A percentile compares a stretch with the other conserved stretches of the same genome.
These are phyloP conservation scores for Asobara japonica DNA, from an alignment of 1,140 invertebrate genomes.

Conservation along the genomic window DNA sequence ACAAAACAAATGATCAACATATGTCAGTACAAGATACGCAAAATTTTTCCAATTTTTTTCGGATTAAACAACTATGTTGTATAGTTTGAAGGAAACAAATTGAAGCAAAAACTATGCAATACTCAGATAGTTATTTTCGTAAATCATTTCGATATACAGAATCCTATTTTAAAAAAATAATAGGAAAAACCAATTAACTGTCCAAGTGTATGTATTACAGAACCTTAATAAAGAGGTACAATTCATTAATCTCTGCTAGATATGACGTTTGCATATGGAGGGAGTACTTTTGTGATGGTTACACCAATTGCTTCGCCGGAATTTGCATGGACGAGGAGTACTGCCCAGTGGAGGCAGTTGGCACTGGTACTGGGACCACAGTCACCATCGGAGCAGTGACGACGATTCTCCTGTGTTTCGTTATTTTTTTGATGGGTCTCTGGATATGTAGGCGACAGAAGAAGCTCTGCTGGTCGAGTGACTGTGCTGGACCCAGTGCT, in stretches of 20 bases:
- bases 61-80: no score
- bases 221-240: constrained; percentile 8
- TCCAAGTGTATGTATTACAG: constrained; percentile 44
- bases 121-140: no score
- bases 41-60: no score
- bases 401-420: constrained; percentile 56
- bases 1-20: no score
- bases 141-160: no score
- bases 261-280: constrained; percentile 48
- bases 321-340: constrained; percentile 54
- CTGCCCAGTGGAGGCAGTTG: constrained; percentile 45
- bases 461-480: constrained; percentile 61
- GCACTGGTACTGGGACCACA: constrained; percentile 53
- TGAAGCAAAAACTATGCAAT: no score
- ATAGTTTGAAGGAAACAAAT: no score
- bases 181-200: background rate
- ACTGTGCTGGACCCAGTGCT: constrained; percentile 54
- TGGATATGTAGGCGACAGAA: constrained; percentile 58
- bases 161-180: no score
- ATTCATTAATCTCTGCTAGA: constrained; percentile 28
- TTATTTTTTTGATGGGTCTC: constrained; percentile 58
- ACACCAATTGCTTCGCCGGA: constrained; percentile 50
- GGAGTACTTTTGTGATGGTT: constrained; percentile 57
- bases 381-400: constrained; percentile 60
- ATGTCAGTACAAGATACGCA: no score